Base-by-base conservation (phyloP, 2,113 vertebrate genomes). In the Benitochromis conjunctus region DNA sequence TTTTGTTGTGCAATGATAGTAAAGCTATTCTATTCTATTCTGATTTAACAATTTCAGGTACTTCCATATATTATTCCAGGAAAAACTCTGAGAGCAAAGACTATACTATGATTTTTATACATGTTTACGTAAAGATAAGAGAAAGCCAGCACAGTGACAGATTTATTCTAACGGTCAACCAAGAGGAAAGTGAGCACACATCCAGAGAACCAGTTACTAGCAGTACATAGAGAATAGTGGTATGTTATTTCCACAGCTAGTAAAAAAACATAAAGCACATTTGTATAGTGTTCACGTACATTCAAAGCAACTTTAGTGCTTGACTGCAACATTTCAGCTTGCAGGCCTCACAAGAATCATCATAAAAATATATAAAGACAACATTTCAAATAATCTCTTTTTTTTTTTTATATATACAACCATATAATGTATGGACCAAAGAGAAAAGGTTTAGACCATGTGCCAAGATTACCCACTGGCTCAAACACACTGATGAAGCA, bases 371-470 rank as follows among this genome's bases (percentile, higher is more conserved):
- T 36, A 38, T 64, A 1, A 21, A 64, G 7, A 64, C 11, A 64
- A 38, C 31, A 64, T 64, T 64, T 64, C 34, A 64, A 64, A 38
- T 64, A 64, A 38, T 36, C 38, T 64, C 10, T 19, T 19, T 62
- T 19, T 0, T 60, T 34, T 60, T 19, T n/a, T n/a, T n/a, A n/a
- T 18, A 34, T 19, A 60, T 29, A 29, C 29, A 60, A 34, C 58
- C 29, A 60, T 19, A 31, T 60, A 60, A 34, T 7, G 18, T 64
- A 38, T 64, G 34, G 34, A 6, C 36, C 60, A 38, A 34, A 38
- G 34, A 64, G 18, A 38, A 19, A n/a, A 64, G 11, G 34, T 64
- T 66, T 38, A 38, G 60, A n/a, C 60, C 34, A 38, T 21, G 19
- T 66, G 60, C 19, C 19, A 7, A 1, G 0, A 64, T 38, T 64